Evolutionary conservation across 2,888 invertebrate species (phyloP).

Genomic region (Drosophila paramelanica): DNA sequence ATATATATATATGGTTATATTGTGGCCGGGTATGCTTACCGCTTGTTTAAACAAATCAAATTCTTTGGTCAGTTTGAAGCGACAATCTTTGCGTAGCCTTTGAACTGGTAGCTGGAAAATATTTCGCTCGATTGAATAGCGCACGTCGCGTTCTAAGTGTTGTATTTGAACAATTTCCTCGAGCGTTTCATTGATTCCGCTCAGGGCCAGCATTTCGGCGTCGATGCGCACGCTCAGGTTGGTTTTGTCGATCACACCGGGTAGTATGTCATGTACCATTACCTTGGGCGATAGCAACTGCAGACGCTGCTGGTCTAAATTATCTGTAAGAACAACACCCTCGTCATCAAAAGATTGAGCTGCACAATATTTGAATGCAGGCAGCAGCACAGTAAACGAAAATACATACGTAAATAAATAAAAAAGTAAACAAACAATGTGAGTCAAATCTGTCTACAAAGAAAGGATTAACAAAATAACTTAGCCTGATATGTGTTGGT

Average conservation of each 20-base stretch:
- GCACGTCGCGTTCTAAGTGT: constrained; percentile 30
- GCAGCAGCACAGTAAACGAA: constrained; percentile 44
- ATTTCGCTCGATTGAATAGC: constrained; percentile 39
- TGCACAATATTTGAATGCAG: constrained; percentile 46
- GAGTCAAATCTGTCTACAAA: constrained; percentile 48
- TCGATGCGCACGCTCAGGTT: constrained; percentile 75
- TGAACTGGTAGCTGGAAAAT: constrained; percentile 39
- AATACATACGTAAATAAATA: constrained; percentile 57
- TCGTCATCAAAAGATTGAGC: constrained; percentile 80
- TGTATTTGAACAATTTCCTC: constrained; percentile 46
- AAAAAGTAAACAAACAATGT: constrained; percentile 52
- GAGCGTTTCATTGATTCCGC: constrained; percentile 23
- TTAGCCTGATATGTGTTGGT: constrained; percentile 33
- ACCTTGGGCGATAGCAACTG: constrained; percentile 77
- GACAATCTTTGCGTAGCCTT: constrained; percentile 21
- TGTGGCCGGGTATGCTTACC: constrained; percentile 59
- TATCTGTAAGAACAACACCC: constrained; percentile 83
- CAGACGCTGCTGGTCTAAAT: constrained; percentile 74
- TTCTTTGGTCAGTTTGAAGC: constrained; percentile 55
- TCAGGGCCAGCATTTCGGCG: constrained; percentile 61
- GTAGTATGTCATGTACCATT: constrained; percentile 73
- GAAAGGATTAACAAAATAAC: constrained; percentile 66
- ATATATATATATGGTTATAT: background rate
- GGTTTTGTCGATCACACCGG: constrained; percentile 65
- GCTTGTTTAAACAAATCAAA: constrained; percentile 71